Evolutionary conservation across 2,797 vertebrate species (phyloP), one percentile per base, ranked within the genome.

Genomic region (Sorex maritimensis): DNA sequence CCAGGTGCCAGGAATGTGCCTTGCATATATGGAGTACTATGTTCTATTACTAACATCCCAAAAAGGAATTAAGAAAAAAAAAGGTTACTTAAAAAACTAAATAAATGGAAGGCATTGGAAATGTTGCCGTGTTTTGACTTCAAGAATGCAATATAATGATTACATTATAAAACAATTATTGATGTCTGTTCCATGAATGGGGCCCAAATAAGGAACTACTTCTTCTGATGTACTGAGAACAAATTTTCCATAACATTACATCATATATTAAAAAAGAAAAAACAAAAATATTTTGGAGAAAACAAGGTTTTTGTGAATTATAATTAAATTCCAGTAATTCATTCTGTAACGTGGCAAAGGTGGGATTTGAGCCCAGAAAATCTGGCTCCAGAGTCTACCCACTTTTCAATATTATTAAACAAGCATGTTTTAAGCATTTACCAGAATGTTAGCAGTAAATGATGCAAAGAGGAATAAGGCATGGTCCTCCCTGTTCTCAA

Each of bases 281-380:
- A 8, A 46, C 77, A 12, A 21, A 58, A 8, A 46, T 81, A 15
- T 75, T 90, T 95, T 65, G 58, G 75, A 49, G 71, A 90, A 92
- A 90, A 69, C 5, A 78, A 34, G 11, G 82, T 75, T 82, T 82
- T 68, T 93, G 11, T 92, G 65, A 52, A 78, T 61, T 69, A 44
- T 58, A 83, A 84, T 92, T 88, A 88, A 90, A 61, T 91, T 81
- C 5, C 5, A 81, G 14, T 30, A 89, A 10, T 1, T 82, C 58
- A 81, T 84, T 82, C 23, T 75, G 58, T 87, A 84, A 87, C 15
- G 68, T 94, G 6, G 21, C 41, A 90, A n/a, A 80, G 65, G 61
- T 71, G 13, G 63, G 24, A 75, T 88, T 87, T 94, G n/a, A 95
- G 69, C 88, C 65, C 44, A 52, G 52, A 84, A 84, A 75, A 84